Percentiles rank a stretch among this genome's conserved stretches.
These are phyloP conservation scores for Sinocyclocheilus anshuiensis DNA, from an alignment of 2,113 vertebrate species.

Conservation along the genomic window DNA sequence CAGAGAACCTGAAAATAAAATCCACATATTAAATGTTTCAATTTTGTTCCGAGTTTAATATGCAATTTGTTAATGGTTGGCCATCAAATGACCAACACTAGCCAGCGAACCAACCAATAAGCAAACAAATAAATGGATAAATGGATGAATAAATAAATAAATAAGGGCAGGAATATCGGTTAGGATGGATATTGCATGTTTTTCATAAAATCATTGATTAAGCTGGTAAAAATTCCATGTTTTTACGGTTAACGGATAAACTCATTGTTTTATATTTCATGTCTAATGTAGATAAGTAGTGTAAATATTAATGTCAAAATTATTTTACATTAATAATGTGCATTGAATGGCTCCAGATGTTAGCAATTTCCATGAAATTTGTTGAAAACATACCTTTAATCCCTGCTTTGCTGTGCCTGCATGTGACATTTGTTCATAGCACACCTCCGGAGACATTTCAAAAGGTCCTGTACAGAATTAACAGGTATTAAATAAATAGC, in stretches of 20 bases:
- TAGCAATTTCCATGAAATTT: neutral
- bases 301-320: neutral
- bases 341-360: neutral
- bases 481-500: neutral
- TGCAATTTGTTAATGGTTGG: neutral
- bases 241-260: neutral
- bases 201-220: neutral
- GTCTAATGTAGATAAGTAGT: neutral
- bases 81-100: neutral
- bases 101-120: neutral
- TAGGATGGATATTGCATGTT: neutral
- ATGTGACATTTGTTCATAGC: conserved; percentile 69
- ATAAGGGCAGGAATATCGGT: neutral
- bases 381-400: conserved; percentile 58
- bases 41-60: neutral
- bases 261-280: neutral
- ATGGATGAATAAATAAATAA: neutral
- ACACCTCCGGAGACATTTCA: conserved; percentile 30
- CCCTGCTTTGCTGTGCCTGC: conserved; percentile 39
- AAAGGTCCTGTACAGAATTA: conserved; percentile 47
- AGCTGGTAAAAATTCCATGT: neutral
- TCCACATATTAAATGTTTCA: neutral
- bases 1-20: neutral
- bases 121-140: neutral
- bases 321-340: neutral